Evolutionary conservation across 2,888 invertebrate genomes (phyloP), one percentile per base, ranked within the genome.

Genomic region (Cyclophora punctaria): DNA sequence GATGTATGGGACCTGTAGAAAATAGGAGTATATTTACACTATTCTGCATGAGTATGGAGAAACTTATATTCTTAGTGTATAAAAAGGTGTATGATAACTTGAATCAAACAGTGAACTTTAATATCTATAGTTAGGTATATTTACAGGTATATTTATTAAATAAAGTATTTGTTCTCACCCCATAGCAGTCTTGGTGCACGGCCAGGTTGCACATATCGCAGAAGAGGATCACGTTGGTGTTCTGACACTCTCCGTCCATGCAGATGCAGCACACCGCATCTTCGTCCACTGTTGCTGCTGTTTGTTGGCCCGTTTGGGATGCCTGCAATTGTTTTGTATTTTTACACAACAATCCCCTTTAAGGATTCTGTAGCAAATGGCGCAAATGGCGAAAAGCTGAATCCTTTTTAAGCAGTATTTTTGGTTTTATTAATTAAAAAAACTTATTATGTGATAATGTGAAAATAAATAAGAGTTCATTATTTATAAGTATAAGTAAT

Each of bases 191-290:
- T 87, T 98, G 99, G 82, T 99, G 99, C 7, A 99, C 99, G 35
- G 99, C 98, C 60, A 99, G 89, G 84, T 99, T 99, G 83, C 99
- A 99, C 98, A 99, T 98, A 88, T 99, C 99, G 88, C 99, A 99
- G 87, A 99, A 99, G 48, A 99, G 90, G 63, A 99, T 99, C 45
- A 98, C 98, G 80, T 99, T 99, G 48, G 97, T 97, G 81, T 99
- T 99, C 80, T 98, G 97, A 78, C 98, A 99, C 78, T 99, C 99
- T 2, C 98, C 99, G 69, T 99, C 99, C 93, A 97, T 95, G 76
- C 99, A 99, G 64, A 99, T 98, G 72, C 98, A 98, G 75, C 99
- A 99, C 0, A 99, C 98, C 0, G 99, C 99, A 84, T 99, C 98
- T 70, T 98, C 98, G 67, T 98, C 98, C 4, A 96, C 96, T 1